Conservation (phyloP, 2,797 vertebrate genomes). For the Hephaestus fuliginosus region DNA sequence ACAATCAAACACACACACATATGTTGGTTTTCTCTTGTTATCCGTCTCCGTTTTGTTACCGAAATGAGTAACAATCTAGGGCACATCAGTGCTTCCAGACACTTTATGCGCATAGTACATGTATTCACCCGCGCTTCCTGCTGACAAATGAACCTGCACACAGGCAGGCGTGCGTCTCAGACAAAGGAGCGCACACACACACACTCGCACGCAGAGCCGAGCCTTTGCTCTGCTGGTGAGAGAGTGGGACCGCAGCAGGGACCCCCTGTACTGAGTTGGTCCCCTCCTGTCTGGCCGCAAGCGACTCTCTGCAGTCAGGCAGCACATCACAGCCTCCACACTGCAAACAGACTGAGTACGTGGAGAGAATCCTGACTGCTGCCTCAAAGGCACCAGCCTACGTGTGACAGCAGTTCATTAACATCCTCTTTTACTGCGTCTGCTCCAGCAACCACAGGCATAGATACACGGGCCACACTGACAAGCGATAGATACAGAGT, state of each 20-base stretch:
- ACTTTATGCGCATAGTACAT: constrained; percentile 1
- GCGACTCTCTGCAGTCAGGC: constrained; percentile 80
- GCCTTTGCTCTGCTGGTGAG: constrained; percentile 68
- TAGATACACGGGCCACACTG: constrained; percentile 40
- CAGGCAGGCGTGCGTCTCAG: constrained; percentile 7
- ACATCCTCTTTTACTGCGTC: constrained; percentile 71
- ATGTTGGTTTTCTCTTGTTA: neutral
- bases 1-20: constrained; percentile 3
- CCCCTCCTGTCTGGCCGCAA: constrained; percentile 79
- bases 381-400: constrained; percentile 80
- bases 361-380: constrained; percentile 80
- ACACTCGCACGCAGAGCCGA: constrained; percentile 36
- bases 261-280: constrained; percentile 76
- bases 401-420: constrained; percentile 83
- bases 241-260: constrained; percentile 73
- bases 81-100: neutral
- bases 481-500: constrained; percentile 48
- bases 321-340: constrained; percentile 81
- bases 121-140: constrained; percentile 7
- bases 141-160: constrained; percentile 43
- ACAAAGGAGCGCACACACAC: constrained; percentile 18
- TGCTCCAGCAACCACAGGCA: constrained; percentile 61
- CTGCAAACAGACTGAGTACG: constrained; percentile 81
- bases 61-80: constrained; percentile 27
- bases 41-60: constrained; percentile 20